phyloP scores from a whole-genome alignment of 2,797 vertebrate species.

The Pachyuromys duprasi region DNA sequence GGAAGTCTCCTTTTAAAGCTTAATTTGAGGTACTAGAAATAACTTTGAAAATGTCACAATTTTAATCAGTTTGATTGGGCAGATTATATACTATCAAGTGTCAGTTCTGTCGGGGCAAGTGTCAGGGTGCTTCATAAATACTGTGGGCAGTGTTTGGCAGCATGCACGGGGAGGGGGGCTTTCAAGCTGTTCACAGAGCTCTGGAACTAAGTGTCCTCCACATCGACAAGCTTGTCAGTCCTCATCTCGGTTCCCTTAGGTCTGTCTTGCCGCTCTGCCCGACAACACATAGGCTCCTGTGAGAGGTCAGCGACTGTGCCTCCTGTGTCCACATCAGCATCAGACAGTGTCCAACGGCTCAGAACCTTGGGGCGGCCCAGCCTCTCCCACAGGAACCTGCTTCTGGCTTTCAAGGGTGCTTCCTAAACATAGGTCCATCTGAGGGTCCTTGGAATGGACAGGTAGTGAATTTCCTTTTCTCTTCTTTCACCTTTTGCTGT shows the following conservation, averaged over 20 bases:
- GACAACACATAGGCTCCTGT: not conserved
- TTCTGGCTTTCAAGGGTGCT: not conserved
- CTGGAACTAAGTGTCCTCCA: conserved; percentile 42
- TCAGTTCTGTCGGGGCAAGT: conserved; percentile 38
- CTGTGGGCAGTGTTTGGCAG: conserved; percentile 21
- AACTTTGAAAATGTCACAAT: conserved; percentile 69
- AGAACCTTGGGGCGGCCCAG: not conserved
- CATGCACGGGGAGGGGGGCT: not conserved
- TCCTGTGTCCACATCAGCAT: conserved; percentile 4
- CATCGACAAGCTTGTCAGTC: conserved; percentile 1
- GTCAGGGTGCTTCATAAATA: conserved; percentile 46
- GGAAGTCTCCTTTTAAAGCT: conserved; percentile 65
- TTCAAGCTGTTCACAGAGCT: not conserved
- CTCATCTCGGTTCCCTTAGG: conserved; percentile 40
- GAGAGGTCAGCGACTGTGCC: not conserved
- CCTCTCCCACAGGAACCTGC: not conserved
- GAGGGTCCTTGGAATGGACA: not conserved
- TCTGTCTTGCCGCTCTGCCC: conserved; percentile 2
- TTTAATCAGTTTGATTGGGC: conserved; percentile 69
- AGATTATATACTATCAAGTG: conserved; percentile 54
- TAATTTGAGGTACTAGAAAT: conserved; percentile 61
- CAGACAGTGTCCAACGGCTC: conserved; percentile 18
- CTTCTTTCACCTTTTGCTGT: not conserved
- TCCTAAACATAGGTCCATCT: not conserved
- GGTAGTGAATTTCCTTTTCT: conserved; percentile 6